These are phyloP conservation scores for Thymallus thymallus DNA, from an alignment of 2,113 vertebrate species.

Conservation along the genomic window DNA sequence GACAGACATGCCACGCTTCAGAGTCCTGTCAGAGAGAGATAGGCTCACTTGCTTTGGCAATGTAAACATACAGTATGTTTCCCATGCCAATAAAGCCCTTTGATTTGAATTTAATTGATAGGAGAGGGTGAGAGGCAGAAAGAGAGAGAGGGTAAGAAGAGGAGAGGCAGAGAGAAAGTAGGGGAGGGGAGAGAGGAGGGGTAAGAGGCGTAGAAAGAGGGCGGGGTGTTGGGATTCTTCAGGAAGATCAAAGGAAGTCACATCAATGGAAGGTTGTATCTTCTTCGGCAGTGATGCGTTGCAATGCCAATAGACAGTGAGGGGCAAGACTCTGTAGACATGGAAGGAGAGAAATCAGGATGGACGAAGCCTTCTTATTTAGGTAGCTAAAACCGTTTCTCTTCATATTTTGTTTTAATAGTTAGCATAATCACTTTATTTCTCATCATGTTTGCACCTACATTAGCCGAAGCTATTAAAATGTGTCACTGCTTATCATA, in stretches of 20 bases:
- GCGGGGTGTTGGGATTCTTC: constrained; percentile 39
- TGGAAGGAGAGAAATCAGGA: constrained; percentile 1
- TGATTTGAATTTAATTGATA: not conserved
- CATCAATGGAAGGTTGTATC: constrained; percentile 23
- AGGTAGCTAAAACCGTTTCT: not conserved
- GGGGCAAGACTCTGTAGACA: not conserved
- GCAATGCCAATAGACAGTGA: constrained; percentile 27
- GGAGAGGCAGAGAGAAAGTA: constrained; percentile 4
- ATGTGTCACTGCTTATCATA: too few species aligned
- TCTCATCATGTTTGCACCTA: too few species aligned
- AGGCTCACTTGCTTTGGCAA: not conserved
- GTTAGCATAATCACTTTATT: not conserved
- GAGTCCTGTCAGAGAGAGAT: not conserved
- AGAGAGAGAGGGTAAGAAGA: not conserved
- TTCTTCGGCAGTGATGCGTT: not conserved
- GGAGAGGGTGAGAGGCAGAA: not conserved
- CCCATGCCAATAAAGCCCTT: too few species aligned
- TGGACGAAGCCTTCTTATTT: not conserved
- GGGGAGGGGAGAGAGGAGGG: constrained; percentile 13
- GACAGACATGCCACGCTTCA: not conserved
- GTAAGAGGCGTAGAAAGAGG: constrained; percentile 5
- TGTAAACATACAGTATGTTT: too few species aligned
- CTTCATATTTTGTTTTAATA: not conserved
- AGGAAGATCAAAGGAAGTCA: constrained; percentile 49
- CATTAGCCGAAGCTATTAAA: too few species aligned